Base-by-base conservation (phyloP, 2,113 vertebrate species). In the Origma solitaria region DNA sequence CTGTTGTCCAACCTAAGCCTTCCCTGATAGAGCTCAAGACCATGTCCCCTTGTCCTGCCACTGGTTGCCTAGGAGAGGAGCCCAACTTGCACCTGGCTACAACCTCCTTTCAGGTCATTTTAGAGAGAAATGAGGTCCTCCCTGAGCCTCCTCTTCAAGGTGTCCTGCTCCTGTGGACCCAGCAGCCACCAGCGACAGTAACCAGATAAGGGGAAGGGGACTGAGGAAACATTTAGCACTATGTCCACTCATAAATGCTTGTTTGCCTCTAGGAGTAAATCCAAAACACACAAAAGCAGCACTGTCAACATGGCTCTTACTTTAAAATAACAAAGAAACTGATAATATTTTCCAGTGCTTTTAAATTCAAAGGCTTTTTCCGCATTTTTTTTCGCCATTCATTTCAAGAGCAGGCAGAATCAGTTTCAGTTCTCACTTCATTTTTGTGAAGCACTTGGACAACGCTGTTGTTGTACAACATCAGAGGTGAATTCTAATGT, bases 301-400 rank as follows among this genome's bases (percentile, higher is more conserved):
- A 23, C 69, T 79, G 83, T 37, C 81, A 82, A 64, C 30, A 6
- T n/a, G n/a, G 57, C 54, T 69, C 73, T 76, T 37, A 30, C 23
- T 70, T 77, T 30, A 47, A 91, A 73, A 25, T 30, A 77, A 75
- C 84, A 66, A 54, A 89, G 44, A 40, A 85, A 57, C 49, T 20
- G 47, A 85, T 78, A 33, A 27, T 61, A 62, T 45, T 94, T 90
- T 73, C 82, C 71, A 81, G 3, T 0, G 5, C 42, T 80, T 84
- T 66, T 44, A 33, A n/a, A n/a, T 75, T 65, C 45, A 70, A 49
- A 82, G 38, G 35, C 23, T 51, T 87, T 77, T 80, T 37, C 45
- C 1, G 0, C 15, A 1, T 22, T 0, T 17, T 28, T 44, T 66
- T 85, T 37, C 25, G 12, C 45, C 3, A 1, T 60, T 65, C 6